Evolutionary conservation across 2,888 invertebrate genomes (phyloP).

Genomic region (Melanargia galathea): DNA sequence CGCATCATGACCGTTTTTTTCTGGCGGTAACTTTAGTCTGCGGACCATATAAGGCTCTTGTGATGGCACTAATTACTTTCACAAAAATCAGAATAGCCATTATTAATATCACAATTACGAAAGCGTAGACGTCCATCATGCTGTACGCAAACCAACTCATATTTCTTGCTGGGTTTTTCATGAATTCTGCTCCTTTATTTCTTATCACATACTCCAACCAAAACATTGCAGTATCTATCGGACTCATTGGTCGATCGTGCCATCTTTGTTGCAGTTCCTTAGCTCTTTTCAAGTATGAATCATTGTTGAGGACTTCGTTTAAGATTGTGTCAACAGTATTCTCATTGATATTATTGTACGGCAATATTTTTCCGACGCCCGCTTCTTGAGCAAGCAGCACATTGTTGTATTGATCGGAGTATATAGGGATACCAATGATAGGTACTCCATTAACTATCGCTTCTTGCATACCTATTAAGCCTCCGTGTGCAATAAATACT

Average conservation of each 20-base stretch:
- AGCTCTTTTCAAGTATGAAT: slow-evolving; percentile 59
- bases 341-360: slow-evolving; percentile 70
- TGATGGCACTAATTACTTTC: neutral
- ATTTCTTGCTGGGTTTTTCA: slow-evolving; percentile 74
- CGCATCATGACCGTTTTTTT: slow-evolving; percentile 24
- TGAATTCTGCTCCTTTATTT: slow-evolving; percentile 76
- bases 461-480: slow-evolving; percentile 84
- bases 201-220: slow-evolving; percentile 83
- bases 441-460: slow-evolving; percentile 83
- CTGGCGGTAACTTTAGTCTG: slow-evolving; percentile 1
- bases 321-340: slow-evolving; percentile 56
- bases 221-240: slow-evolving; percentile 76
- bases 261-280: slow-evolving; percentile 69
- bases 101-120: slow-evolving; percentile 34
- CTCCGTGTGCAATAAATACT: slow-evolving; percentile 86
- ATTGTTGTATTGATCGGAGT: slow-evolving; percentile 78
- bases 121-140: slow-evolving; percentile 71
- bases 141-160: slow-evolving; percentile 66
- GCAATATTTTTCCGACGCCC: slow-evolving; percentile 70
- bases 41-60: neutral
- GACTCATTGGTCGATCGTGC: slow-evolving; percentile 77
- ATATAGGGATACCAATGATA: slow-evolving; percentile 76
- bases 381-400: slow-evolving; percentile 63
- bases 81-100: neutral
- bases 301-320: slow-evolving; percentile 63